Conservation (phyloP, 2,113 vertebrate species). For the Phalacrocorax brasilianus region DNA sequence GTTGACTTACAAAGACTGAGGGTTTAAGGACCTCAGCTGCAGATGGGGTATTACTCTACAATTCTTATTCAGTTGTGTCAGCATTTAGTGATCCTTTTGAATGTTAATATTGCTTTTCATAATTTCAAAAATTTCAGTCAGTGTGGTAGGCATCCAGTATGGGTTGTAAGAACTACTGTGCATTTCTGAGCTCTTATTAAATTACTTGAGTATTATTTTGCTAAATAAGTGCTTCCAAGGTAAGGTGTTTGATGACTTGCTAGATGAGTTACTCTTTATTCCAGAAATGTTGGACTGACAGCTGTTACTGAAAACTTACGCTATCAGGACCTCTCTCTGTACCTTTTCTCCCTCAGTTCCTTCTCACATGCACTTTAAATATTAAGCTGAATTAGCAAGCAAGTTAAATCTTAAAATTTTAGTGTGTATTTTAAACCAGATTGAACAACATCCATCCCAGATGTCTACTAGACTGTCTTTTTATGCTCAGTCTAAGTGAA, state of each 20-base stretch:
- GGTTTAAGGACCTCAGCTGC: not conserved
- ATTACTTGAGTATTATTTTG: not conserved
- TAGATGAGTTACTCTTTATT: not conserved
- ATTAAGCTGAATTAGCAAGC: not conserved
- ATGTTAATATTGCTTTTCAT: not conserved
- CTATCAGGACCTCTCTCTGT: not conserved
- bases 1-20: not conserved
- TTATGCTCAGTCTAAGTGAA: not conserved
- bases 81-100: not conserved
- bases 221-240: not conserved
- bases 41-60: accelerated
- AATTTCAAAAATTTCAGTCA: not conserved
- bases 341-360: not conserved
- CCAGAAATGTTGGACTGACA: not conserved
- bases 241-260: accelerated
- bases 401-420: not conserved
- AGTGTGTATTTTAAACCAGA: not conserved
- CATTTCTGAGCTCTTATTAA: not conserved
- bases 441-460: not conserved
- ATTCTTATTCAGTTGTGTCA: not conserved
- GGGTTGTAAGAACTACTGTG: not conserved
- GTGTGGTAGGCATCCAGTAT: not conserved
- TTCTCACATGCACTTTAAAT: accelerated
- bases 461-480: not conserved
- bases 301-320: not conserved